Evolutionary conservation across 2,797 vertebrate species (phyloP), one percentile per base, ranked within the genome.

Genomic region (Gymnothorax javanicus): DNA sequence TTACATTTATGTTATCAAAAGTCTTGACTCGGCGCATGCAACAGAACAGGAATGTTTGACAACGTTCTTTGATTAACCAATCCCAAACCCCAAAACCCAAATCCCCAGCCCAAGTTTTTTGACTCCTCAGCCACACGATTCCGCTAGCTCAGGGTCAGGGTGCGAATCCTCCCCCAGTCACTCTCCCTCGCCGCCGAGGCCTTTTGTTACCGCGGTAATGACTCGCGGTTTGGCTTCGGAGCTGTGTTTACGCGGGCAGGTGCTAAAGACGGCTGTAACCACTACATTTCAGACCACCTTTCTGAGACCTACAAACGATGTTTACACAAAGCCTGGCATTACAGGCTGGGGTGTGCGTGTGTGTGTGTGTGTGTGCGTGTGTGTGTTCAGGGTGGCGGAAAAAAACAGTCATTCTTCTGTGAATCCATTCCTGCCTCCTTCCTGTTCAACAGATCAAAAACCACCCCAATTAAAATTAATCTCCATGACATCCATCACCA

Each of bases 171-270:
- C 62, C 2, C 27, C 60, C 86, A 84, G 59, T 87, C 67, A 84
- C 25, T 27, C 43, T 56, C 84, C 83, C 20, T 59, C 84, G 56
- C 62, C 82, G 56, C 85, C 88, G 73, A 64, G 83, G 69, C 23
- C 89, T 89, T 89, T 89, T 73, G 93, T 94, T 92, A 92, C 93
- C 92, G 92, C 91, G 94, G 91, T 93, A 94, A 95, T 93, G 95
- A 95, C 95, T 96, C 95, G 95, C 95, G 96, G 95, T 96, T 93
- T 95, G 95, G 94, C 95, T 94, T 91, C 91, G 86, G 92, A 91
- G 92, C 90, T 92, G 91, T 89, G 92, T 94, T 95, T 96, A 94
- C 94, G 95, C 90, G 93, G 92, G 93, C 87, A 85, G 89, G 88
- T 88, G 91, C 88, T 17, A 33, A 50, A 43, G 69, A 89, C 92